phyloP scores from a whole-genome alignment of 2,888 invertebrate species.

The Acanthosoma haemorrhoidale region DNA sequence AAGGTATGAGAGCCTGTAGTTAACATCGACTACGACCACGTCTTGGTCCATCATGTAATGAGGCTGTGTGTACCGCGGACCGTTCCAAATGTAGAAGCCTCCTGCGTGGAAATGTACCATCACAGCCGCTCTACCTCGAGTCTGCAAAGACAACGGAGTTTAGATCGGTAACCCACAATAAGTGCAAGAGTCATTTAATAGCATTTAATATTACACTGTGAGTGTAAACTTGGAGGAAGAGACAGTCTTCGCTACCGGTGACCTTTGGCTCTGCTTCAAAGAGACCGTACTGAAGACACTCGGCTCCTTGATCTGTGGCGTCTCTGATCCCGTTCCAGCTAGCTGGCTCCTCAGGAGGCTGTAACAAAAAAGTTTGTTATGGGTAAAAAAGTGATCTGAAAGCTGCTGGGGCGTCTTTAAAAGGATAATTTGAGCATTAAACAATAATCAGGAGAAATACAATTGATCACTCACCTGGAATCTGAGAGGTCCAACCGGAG shows the following conservation, averaged over 20 bases:
- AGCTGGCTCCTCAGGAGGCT: conserved; percentile 20
- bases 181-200: too few relatives aligned
- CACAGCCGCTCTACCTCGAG: conserved; percentile 34
- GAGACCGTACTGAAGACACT: background rate
- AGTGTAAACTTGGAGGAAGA: conserved; percentile 36
- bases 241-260: conserved; percentile 37
- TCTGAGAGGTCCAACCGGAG: background rate
- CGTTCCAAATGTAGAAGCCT: conserved; percentile 35
- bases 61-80: background rate
- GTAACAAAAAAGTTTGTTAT: background rate
- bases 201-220: too few relatives aligned
- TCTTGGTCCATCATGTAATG: conserved; percentile 31
- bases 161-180: too few relatives aligned
- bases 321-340: conserved; percentile 21
- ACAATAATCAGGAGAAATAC: too few relatives aligned
- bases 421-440: too few relatives aligned
- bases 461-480: too few relatives aligned
- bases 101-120: conserved; percentile 43
- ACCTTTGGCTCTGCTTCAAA: background rate
- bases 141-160: too few relatives aligned
- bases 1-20: conserved; percentile 26
- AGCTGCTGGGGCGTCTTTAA: too few relatives aligned
- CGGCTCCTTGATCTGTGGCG: conserved; percentile 7
- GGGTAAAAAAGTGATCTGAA: too few relatives aligned
- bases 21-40: conserved; percentile 30